Evolutionary conservation across 2,888 invertebrate genomes (phyloP), one percentile per base, ranked within the genome.

Genomic region (Dolomedes plantarius): DNA sequence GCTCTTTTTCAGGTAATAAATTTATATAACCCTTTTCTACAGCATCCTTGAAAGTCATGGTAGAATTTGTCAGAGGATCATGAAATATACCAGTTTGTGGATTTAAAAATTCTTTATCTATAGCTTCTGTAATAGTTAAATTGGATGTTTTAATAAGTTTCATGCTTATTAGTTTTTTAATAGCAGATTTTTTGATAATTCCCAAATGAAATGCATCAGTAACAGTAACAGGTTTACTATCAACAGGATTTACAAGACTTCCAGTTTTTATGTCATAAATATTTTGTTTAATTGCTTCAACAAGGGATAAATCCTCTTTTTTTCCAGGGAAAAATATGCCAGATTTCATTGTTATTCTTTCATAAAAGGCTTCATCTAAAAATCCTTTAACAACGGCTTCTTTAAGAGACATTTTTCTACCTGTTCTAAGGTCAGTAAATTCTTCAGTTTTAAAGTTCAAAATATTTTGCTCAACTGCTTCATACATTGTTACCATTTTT

Each of bases 261-360:
- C 79, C 78, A 68, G 78, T 80, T 29, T 76, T 93, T 3, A 94
- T 92, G 78, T 95, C 94, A 88, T 97, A 92, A 88, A 94, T 92
- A 32, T 96, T 96, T 73, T 94, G 94, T 86, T 94, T 93, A 0
- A 97, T 94, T 16, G 97, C 97, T 89, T 94, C 93, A 72, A 96
- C 90, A 80, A 97, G 93, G 90, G 95, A 94, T 39, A 90, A 93
- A 91, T 95, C 94, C 89, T 91, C 91, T 56, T 92, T 91, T 23
- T 92, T 93, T 94, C 95, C 92, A 87, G 92, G 91, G 89, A 96
- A 95, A 73, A 93, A 94, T 90, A 96, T 94, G 83, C 97, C 97
- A 90, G 95, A 95, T 0, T 96, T 90, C 13, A 96, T 95, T 89
- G 96, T 94, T 88, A 97, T 92, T 90, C 95, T 94, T 36, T 82